phyloP scores from a whole-genome alignment of 2,113 vertebrate species.

The Nothocercus nigrocapillus region DNA sequence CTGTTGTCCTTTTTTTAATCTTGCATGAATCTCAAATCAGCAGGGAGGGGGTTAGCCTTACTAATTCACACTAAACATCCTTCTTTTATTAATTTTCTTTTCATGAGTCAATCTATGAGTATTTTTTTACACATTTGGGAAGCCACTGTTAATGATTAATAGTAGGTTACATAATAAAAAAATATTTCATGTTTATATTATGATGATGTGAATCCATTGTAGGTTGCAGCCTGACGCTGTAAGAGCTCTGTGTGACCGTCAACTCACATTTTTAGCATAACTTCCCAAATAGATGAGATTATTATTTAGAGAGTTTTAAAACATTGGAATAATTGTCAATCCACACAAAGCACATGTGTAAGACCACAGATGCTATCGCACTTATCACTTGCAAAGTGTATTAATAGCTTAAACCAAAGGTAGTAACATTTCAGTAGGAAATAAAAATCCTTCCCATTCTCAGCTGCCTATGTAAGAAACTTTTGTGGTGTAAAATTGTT shows the following conservation, averaged over 20 bases:
- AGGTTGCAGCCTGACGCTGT: neutral
- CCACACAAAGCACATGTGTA: neutral
- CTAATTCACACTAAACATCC: neutral
- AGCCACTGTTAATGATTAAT: neutral
- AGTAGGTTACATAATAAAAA: neutral
- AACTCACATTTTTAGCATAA: neutral
- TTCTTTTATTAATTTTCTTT: constrained; percentile 9
- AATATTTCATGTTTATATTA: neutral
- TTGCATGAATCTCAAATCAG: neutral
- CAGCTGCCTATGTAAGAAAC: neutral
- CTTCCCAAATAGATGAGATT: neutral
- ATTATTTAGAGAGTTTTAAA: neutral
- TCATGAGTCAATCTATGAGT: neutral
- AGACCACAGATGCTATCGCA: neutral
- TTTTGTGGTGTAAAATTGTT: neutral
- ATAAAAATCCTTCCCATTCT: neutral
- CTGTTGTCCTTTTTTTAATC: constrained; percentile 57
- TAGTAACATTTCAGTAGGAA: neutral
- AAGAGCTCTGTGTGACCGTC: neutral
- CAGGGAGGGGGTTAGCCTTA: neutral
- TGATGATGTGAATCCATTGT: neutral
- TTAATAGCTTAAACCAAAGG: neutral
- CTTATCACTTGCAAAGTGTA: neutral
- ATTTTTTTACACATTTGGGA: neutral
- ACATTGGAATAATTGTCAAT: neutral